Evolutionary conservation across 2,797 vertebrate genomes (phyloP).

Genomic region (Tokudaia muenninki): DNA sequence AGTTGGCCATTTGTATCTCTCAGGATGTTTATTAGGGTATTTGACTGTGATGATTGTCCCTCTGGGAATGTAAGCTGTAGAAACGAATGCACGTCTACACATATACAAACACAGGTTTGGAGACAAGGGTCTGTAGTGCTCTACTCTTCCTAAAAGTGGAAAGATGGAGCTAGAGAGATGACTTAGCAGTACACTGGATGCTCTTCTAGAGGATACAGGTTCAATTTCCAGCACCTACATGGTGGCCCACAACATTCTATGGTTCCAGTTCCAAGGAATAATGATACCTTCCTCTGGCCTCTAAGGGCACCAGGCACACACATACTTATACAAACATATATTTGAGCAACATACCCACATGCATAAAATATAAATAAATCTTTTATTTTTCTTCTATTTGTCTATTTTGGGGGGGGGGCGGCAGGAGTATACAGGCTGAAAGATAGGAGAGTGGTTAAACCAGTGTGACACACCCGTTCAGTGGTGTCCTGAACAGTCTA

Average conservation of each 20-base stretch:
- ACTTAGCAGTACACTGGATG: neutral
- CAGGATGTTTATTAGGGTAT: neutral
- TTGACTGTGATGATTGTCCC: neutral
- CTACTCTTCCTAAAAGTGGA: slow-evolving; percentile 1
- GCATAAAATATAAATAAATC: neutral
- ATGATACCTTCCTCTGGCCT: neutral
- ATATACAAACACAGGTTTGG: neutral
- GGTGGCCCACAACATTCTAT: neutral
- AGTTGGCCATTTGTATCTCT: neutral
- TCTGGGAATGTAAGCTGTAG: slow-evolving; percentile 7
- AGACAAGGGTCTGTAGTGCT: neutral
- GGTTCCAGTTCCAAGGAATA: neutral
- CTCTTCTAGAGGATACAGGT: neutral
- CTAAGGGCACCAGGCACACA: no score
- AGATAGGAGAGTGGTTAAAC: slow-evolving; percentile 29
- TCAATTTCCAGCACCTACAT: neutral
- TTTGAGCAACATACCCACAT: neutral
- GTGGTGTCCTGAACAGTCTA: neutral
- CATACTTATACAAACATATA: neutral
- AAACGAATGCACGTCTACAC: neutral
- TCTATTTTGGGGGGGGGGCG: neutral
- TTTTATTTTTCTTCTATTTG: neutral
- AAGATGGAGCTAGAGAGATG: neutral
- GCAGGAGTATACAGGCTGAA: neutral
- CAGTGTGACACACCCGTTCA: neutral